Evolutionary conservation across 2,888 invertebrate species (phyloP).

Genomic region (Meloe dianella): DNA sequence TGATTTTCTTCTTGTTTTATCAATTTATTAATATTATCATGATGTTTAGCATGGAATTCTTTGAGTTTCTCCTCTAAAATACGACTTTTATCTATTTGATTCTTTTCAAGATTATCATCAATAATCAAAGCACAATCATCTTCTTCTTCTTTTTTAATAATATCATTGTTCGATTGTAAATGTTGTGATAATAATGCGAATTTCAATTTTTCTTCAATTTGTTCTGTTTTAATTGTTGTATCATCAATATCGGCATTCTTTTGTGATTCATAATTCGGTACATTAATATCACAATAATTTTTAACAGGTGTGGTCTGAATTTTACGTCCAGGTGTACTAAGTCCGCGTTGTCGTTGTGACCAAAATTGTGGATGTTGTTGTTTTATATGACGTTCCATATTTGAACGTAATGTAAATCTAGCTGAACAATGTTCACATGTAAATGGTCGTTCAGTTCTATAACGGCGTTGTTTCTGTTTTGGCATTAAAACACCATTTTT

Average conservation of each 20-base stretch:
- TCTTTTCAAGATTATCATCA: slow-evolving; percentile 65
- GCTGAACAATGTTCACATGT: slow-evolving; percentile 91
- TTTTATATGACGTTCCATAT: slow-evolving; percentile 94
- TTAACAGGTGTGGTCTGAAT: slow-evolving; percentile 51
- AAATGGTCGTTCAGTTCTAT: slow-evolving; percentile 89
- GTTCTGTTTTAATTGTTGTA: slow-evolving; percentile 41
- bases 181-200: slow-evolving; percentile 81
- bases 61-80: slow-evolving; percentile 48
- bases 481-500: slow-evolving; percentile 90
- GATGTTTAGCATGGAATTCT: slow-evolving; percentile 36
- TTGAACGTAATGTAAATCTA: slow-evolving; percentile 87
- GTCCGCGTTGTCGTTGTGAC: slow-evolving; percentile 76
- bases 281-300: slow-evolving; percentile 49
- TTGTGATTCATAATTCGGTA: slow-evolving; percentile 52
- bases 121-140: slow-evolving; percentile 70
- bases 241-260: slow-evolving; percentile 50
- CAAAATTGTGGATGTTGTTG: slow-evolving; percentile 92
- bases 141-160: slow-evolving; percentile 68
- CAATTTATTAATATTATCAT: slow-evolving; percentile 44
- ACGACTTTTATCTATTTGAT: slow-evolving; percentile 43
- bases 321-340: slow-evolving; percentile 63
- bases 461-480: slow-evolving; percentile 88
- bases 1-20: slow-evolving; percentile 61
- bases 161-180: slow-evolving; percentile 58
- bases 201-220: slow-evolving; percentile 72